These are phyloP conservation scores for Apodemia hepburni DNA, from an alignment of 2,888 invertebrate species.

Conservation along the genomic window DNA sequence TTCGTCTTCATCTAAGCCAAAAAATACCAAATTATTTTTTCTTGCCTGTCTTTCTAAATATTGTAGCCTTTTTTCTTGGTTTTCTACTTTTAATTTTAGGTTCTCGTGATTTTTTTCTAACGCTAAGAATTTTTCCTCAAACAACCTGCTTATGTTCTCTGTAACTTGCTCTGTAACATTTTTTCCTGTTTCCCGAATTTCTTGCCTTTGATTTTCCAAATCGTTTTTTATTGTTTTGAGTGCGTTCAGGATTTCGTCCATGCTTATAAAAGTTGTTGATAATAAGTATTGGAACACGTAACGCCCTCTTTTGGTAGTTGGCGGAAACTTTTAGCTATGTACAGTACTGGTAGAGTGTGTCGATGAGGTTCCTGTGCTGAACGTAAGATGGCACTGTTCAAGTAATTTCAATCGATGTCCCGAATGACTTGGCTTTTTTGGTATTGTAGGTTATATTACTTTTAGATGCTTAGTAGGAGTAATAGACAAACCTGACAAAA, in stretches of 20 bases:
- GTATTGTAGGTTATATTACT: too few relatives aligned
- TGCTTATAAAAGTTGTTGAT: constrained; percentile 13
- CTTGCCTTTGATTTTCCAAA: constrained; percentile 14
- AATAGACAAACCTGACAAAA: too few relatives aligned
- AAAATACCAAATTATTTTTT: constrained; percentile 21
- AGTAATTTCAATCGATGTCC: too few relatives aligned
- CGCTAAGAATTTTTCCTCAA: constrained; percentile 17
- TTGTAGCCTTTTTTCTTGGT: constrained; percentile 16
- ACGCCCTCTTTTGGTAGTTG: background rate
- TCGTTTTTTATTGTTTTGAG: constrained; percentile 18
- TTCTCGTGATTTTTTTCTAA: constrained; percentile 6
- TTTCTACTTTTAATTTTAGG: constrained; percentile 12
- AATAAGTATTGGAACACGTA: background rate
- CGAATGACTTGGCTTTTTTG: too few relatives aligned
- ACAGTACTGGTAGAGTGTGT: too few relatives aligned
- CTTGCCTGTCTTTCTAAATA: constrained; percentile 23
- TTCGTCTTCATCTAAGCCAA: constrained; percentile 6
- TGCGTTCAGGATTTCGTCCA: constrained; percentile 21
- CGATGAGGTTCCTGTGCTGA: too few relatives aligned
- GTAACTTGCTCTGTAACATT: constrained; percentile 24
- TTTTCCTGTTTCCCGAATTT: constrained; percentile 14
- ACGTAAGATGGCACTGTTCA: too few relatives aligned
- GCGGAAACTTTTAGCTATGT: too few relatives aligned
- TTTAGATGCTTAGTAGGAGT: too few relatives aligned
- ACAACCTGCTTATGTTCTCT: constrained; percentile 21